These are phyloP conservation scores for Calvadosia cruxmelitensis DNA, from an alignment of 30 jellyfish, hydroid and myxozoan species.

Conservation along the genomic window DNA sequence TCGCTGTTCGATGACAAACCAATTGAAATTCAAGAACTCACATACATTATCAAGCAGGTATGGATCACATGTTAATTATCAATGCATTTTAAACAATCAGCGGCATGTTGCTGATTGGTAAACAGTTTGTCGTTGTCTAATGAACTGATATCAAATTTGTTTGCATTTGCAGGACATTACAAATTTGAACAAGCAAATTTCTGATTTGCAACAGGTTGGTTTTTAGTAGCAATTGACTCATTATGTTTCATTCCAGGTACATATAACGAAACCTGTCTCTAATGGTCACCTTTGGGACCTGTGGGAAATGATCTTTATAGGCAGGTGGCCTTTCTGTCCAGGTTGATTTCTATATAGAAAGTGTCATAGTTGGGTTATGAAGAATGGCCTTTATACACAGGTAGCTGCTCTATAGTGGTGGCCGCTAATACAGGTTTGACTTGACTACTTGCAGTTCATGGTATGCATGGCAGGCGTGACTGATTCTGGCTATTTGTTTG, in stretches of 20 bases:
- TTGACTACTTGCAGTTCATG: too few species aligned
- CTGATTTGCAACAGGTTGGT: conserved; percentile 82
- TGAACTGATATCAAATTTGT: too few species aligned
- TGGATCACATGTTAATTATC: neutral
- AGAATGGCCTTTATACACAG: neutral
- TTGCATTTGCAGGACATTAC: conserved; percentile 52
- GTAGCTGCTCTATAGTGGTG: neutral
- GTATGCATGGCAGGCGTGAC: too few species aligned
- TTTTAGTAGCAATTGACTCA: neutral
- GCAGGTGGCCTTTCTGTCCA: neutral
- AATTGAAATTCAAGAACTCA: conserved; percentile 84
- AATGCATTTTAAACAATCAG: neutral
- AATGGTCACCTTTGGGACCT: neutral
- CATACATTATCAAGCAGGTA: conserved; percentile 95
- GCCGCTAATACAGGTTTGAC: too few species aligned
- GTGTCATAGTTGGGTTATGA: neutral
- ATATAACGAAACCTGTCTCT: neutral
- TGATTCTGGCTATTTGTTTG: neutral
- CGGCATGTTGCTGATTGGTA: too few species aligned
- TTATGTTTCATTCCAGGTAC: neutral
- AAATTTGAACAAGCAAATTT: conserved; percentile 74
- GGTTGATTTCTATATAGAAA: neutral
- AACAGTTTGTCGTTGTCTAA: too few species aligned
- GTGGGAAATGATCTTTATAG: neutral
- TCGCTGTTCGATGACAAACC: conserved; percentile 95